Percentiles rank a stretch among this genome's conserved stretches.
Conservation (phyloP, 2,888 invertebrate species). For the Thymelicus lineola region DNA sequence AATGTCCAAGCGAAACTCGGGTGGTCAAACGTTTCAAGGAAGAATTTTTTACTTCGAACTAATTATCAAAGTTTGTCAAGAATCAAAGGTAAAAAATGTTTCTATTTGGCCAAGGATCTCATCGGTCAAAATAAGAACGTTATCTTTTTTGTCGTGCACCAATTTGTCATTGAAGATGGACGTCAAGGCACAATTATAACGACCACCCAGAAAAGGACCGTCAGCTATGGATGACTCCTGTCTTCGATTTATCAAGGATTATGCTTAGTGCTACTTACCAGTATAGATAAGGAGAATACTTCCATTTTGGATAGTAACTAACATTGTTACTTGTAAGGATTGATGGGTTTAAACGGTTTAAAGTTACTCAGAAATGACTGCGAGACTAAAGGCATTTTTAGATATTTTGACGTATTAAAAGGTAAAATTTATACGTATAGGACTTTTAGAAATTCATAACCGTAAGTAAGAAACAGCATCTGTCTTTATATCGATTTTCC, state of each 20-base stretch:
- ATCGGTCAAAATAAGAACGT: conserved; percentile 36
- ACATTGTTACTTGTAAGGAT: neutral
- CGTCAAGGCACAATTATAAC: conserved; percentile 63
- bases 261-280: conserved; percentile 18
- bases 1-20: conserved; percentile 2
- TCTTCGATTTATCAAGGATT: conserved; percentile 41
- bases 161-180: conserved; percentile 62
- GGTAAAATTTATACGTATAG: too few species aligned
- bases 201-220: conserved; percentile 60
- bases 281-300: conserved; percentile 11
- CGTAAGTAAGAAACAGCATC: too few species aligned
- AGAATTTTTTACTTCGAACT: conserved; percentile 30
- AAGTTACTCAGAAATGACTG: too few species aligned
- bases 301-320: conserved; percentile 1
- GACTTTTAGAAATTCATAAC: too few species aligned
- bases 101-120: conserved; percentile 34
- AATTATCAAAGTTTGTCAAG: conserved; percentile 37
- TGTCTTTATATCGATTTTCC: too few species aligned
- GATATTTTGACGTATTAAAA: too few species aligned
- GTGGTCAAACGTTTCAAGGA: conserved; percentile 21
- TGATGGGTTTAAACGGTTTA: neutral
- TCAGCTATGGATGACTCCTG: conserved; percentile 49
- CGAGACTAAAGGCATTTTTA: too few species aligned
- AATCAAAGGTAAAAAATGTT: conserved; percentile 36
- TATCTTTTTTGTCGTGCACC: conserved; percentile 39